phyloP scores from a whole-genome alignment of 2,888 invertebrate species.

The Notocelia uddmanniana region DNA sequence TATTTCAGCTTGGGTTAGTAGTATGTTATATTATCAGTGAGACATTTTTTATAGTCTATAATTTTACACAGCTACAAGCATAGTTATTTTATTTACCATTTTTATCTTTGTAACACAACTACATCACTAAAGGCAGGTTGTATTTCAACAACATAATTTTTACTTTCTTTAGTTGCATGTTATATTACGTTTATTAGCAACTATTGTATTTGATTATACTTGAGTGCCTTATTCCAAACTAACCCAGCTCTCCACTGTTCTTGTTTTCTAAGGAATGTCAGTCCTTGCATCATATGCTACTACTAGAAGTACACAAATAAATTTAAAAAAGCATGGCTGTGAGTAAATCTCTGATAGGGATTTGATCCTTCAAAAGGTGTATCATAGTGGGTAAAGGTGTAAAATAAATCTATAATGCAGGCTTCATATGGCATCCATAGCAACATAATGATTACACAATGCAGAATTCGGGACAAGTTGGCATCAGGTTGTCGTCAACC shows the following conservation, averaged over 20 bases:
- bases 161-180: too few species aligned
- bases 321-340: background rate
- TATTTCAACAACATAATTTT: too few species aligned
- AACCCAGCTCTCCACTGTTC: background rate
- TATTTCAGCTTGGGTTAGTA: background rate
- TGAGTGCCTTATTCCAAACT: background rate
- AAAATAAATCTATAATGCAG: slow-evolving; percentile 9
- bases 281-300: background rate
- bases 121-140: too few species aligned
- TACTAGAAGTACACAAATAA: background rate
- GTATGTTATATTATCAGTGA: too few species aligned
- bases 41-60: too few species aligned
- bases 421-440: slow-evolving; percentile 32
- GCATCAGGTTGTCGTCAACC: slow-evolving; percentile 64
- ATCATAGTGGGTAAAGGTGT: too few species aligned
- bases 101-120: background rate
- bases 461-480: slow-evolving; percentile 49
- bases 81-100: background rate
- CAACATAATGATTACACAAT: slow-evolving; percentile 47
- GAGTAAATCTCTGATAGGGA: background rate
- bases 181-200: too few species aligned
- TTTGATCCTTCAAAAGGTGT: background rate
- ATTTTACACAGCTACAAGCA: background rate
- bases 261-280: background rate
- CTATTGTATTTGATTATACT: background rate